Conservation (phyloP, 2,113 vertebrate species). For the Spheniscus mendiculus region DNA sequence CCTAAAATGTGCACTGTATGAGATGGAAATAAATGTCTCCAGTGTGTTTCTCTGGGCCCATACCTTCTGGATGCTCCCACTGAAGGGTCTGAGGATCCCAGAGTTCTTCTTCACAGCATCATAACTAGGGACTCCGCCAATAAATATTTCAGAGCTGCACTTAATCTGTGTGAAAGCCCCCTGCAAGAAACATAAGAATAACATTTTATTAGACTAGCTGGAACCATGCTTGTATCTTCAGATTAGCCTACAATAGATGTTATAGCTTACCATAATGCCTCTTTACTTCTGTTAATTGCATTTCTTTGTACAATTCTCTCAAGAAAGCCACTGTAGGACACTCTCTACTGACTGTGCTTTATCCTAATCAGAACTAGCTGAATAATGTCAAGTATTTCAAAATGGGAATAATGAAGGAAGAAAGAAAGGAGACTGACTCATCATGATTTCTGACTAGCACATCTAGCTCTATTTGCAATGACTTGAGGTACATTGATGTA, state of each 20-base stretch:
- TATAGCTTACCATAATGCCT: background rate
- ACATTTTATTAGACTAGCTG: background rate
- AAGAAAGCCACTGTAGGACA: background rate
- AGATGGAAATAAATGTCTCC: background rate
- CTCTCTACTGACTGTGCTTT: background rate
- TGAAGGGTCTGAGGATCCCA: conserved; percentile 83
- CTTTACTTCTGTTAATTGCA: background rate
- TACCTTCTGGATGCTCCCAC: conserved; percentile 94
- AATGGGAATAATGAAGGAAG: background rate
- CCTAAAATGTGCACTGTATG: background rate
- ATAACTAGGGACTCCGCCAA: conserved; percentile 90
- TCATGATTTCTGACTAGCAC: background rate
- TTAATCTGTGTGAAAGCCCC: conserved; percentile 97
- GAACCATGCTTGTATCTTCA: background rate
- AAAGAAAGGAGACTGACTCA: background rate
- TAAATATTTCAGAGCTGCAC: conserved; percentile 90
- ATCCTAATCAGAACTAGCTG: background rate
- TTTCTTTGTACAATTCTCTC: background rate
- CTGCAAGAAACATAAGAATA: conserved; percentile 61
- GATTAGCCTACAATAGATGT: background rate
- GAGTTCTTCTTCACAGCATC: conserved; percentile 87
- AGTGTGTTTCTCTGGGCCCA: background rate
- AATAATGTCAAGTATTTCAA: background rate
- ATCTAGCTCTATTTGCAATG: background rate
- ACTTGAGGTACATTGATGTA: background rate